Conservation (phyloP, 2,888 invertebrate genomes). For the Chrysina gloriosa region DNA sequence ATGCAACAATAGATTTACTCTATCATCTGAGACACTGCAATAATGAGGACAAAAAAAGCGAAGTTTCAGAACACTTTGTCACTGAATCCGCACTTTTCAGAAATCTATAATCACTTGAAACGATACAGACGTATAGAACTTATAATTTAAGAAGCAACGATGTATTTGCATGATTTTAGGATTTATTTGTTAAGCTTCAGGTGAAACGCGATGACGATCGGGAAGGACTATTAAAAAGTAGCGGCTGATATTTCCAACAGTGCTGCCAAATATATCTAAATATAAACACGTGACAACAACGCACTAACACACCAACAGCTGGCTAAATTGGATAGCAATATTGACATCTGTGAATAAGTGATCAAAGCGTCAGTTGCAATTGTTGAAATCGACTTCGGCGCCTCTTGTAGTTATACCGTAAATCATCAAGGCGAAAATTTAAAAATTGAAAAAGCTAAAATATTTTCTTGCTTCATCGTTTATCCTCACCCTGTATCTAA, state of each 20-base stretch:
- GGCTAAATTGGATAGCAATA: not conserved
- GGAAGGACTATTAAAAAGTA: constrained; percentile 38
- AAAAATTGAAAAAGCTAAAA: too few relatives aligned
- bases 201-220: constrained; percentile 27
- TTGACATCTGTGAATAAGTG: constrained; percentile 1
- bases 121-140: not conserved
- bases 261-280: constrained; percentile 24
- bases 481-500: too few relatives aligned
- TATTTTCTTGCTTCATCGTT: too few relatives aligned
- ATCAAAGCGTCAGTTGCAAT: not conserved
- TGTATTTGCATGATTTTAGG: constrained; percentile 24
- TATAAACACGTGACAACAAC: constrained; percentile 28
- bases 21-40: constrained; percentile 27
- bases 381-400: too few relatives aligned
- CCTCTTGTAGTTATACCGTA: too few relatives aligned
- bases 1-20: constrained; percentile 28
- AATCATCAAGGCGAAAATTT: too few relatives aligned
- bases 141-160: constrained; percentile 1
- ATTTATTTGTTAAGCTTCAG: constrained; percentile 24
- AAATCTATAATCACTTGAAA: constrained; percentile 19
- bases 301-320: not conserved
- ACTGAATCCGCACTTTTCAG: constrained; percentile 22
- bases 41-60: constrained; percentile 37
- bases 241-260: constrained; percentile 37
- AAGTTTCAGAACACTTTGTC: constrained; percentile 36